phyloP scores from a whole-genome alignment of 2,888 invertebrate genomes.

The Phengaris alcon region DNA sequence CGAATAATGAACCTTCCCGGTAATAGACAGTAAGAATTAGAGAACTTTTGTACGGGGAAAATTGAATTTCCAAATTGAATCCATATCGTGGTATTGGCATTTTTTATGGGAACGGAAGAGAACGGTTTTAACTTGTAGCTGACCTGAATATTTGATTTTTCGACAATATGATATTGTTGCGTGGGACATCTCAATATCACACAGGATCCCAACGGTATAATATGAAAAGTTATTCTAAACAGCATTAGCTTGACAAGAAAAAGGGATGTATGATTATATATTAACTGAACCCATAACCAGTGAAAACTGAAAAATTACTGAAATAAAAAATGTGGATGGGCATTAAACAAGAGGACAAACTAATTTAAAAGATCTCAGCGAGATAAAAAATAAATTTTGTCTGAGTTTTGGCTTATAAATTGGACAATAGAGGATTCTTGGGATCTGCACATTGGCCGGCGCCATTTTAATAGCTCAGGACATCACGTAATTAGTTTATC shows the following conservation, averaged over 20 bases:
- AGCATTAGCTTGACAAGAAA: too few species aligned
- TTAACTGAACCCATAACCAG: background rate
- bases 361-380: constrained; percentile 6
- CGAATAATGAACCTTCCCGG: background rate
- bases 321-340: too few species aligned
- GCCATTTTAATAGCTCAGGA: background rate
- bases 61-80: background rate
- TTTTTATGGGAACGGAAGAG: background rate
- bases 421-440: background rate
- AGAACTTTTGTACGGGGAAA: background rate
- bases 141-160: background rate
- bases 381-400: constrained; percentile 4
- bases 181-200: too few species aligned
- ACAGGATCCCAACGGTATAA: too few species aligned
- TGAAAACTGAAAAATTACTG: background rate
- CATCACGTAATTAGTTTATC: constrained; percentile 15
- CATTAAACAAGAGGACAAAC: constrained; percentile 2
- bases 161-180: too few species aligned
- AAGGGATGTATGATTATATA: background rate
- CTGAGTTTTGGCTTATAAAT: constrained; percentile 17
- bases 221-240: too few species aligned
- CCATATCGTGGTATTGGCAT: background rate
- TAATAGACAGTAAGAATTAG: background rate
- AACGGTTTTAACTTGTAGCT: background rate
- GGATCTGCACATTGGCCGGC: background rate